Percentiles rank a stretch among this genome's conserved stretches.
These are phyloP conservation scores for Sebastolobus altivelis DNA, from an alignment of 2,797 vertebrate species.

Conservation along the genomic window DNA sequence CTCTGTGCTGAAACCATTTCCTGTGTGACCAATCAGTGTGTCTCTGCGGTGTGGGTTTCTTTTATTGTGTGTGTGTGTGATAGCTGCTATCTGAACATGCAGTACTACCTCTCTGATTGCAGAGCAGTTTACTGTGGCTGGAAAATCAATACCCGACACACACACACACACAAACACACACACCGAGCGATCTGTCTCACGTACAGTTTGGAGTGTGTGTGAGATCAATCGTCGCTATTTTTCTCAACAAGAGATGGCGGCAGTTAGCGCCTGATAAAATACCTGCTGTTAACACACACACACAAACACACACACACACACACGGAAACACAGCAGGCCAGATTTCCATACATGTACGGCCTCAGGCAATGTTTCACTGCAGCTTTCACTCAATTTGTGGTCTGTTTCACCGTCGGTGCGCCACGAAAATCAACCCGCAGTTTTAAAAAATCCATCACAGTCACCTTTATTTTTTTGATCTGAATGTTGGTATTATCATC, in stretches of 20 bases:
- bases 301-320: background rate
- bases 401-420: background rate
- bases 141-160: conserved; percentile 65
- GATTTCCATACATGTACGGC: background rate
- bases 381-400: background rate
- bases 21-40: conserved; percentile 73
- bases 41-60: conserved; percentile 18
- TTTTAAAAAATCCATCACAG: too few species aligned
- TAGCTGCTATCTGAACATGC: conserved; percentile 62
- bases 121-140: conserved; percentile 66
- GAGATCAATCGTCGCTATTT: conserved; percentile 49
- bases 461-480: too few species aligned
- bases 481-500: background rate
- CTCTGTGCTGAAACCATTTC: conserved; percentile 69
- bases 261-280: conserved; percentile 52
- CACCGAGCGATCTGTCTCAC: conserved; percentile 23
- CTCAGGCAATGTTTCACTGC: background rate
- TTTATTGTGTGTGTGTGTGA: conserved; percentile 17
- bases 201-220: conserved; percentile 22
- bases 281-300: conserved; percentile 8
- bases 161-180: conserved; percentile 29
- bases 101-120: conserved; percentile 61
- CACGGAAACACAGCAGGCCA: conserved; percentile 4
- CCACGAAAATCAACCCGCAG: background rate
- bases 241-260: conserved; percentile 32